phyloP scores from a whole-genome alignment of 2,888 invertebrate species.

The Dioctria linearis region DNA sequence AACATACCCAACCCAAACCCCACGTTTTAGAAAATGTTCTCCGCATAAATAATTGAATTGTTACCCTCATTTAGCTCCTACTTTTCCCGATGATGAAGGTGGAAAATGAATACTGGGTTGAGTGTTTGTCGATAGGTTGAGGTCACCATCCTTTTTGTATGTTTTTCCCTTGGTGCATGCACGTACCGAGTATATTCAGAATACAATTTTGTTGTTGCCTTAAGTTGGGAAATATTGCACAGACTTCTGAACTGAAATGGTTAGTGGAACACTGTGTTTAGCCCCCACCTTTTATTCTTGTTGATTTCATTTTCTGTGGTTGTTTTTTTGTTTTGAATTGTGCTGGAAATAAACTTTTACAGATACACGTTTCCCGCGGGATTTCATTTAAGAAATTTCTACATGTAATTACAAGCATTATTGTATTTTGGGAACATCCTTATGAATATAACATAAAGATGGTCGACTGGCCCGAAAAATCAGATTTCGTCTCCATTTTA shows the following conservation, averaged over 20 bases:
- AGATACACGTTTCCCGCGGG: slow-evolving; percentile 1
- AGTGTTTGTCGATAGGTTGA: slow-evolving; percentile 12
- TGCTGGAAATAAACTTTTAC: slow-evolving; percentile 18
- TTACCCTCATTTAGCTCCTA: slow-evolving; percentile 14
- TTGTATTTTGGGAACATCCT: neutral
- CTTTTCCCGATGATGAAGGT: neutral
- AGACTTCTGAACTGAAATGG: neutral
- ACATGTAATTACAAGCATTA: slow-evolving; percentile 28
- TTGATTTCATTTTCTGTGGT: slow-evolving; percentile 23
- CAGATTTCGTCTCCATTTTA: neutral
- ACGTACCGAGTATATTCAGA: neutral
- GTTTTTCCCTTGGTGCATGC: neutral
- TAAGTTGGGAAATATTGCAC: neutral
- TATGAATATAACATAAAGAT: slow-evolving; percentile 16
- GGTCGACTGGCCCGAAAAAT: neutral
- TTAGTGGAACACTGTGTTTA: slow-evolving; percentile 7
- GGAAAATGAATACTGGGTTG: neutral
- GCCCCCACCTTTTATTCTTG: neutral
- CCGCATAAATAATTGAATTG: slow-evolving; percentile 38
- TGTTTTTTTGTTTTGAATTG: neutral
- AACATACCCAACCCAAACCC: neutral
- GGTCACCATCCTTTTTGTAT: neutral
- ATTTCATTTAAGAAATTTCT: neutral
- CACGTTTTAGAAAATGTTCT: neutral
- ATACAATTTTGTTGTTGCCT: neutral